Conservation (phyloP, 2,888 invertebrate species). For the Anagyrus pseudococci region DNA sequence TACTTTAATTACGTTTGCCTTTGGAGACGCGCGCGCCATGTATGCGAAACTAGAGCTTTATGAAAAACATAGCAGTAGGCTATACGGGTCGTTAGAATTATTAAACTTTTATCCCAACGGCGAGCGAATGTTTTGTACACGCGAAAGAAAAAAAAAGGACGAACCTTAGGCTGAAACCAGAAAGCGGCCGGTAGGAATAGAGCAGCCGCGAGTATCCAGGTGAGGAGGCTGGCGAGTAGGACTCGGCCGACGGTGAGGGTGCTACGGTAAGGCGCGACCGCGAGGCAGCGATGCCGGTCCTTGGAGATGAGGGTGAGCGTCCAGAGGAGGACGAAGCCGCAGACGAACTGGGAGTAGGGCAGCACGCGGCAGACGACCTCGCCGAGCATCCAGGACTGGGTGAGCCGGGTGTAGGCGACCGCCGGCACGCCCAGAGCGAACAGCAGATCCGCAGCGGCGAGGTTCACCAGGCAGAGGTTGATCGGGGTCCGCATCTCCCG, state of each 20-base stretch:
- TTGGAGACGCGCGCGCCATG: no score
- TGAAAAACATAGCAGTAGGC: no score
- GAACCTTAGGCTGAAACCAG: slow-evolving; percentile 63
- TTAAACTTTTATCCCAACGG: no score
- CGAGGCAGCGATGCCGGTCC: slow-evolving; percentile 66
- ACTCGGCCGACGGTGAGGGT: slow-evolving; percentile 62
- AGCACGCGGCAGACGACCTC: slow-evolving; percentile 64
- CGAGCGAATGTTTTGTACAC: no score
- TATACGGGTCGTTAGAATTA: no score
- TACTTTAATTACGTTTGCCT: no score
- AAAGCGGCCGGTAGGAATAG: slow-evolving; percentile 65
- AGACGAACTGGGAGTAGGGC: slow-evolving; percentile 68
- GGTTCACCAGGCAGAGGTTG: slow-evolving; percentile 67
- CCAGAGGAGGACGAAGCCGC: slow-evolving; percentile 68
- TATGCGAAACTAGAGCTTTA: no score
- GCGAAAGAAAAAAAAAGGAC: no score
- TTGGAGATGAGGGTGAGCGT: slow-evolving; percentile 67
- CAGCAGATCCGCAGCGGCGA: slow-evolving; percentile 72
- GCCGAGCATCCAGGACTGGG: slow-evolving; percentile 65
- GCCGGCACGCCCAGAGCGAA: slow-evolving; percentile 66
- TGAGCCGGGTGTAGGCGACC: slow-evolving; percentile 64
- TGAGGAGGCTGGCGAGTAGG: slow-evolving; percentile 58
- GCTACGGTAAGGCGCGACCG: slow-evolving; percentile 66
- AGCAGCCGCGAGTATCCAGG: slow-evolving; percentile 64
- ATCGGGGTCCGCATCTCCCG: slow-evolving; percentile 67